Base-by-base conservation (phyloP, 2,797 vertebrate species). In the Danio choprae region DNA sequence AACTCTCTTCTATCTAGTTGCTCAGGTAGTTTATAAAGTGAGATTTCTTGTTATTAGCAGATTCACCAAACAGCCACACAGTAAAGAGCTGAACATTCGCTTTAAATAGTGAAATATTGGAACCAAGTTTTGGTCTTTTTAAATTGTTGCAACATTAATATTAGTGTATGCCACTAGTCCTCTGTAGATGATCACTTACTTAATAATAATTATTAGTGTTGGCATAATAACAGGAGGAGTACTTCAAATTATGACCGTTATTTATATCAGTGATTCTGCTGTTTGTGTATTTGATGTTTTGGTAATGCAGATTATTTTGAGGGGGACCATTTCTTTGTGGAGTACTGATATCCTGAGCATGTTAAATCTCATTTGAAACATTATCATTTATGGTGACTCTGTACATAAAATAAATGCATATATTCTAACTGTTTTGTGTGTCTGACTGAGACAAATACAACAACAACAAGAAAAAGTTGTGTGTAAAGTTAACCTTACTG, bases 331-430 rank as follows among this genome's bases (percentile, higher is more conserved):
- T 78, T 84, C 64, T 77, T 41, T 79, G 77, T 78, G 44, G 77
- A 82, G 41, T 55, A 62, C 62, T 77, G 69, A 77, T 83, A 81
- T 83, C 60, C 76, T 80, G 76, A 83, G 78, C 59, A 83, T 83
- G 75, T 77, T 84, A 77, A 84, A 81, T 56, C 62, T 59, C 75
- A 79, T 79, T 65, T 55, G 53, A 83, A 71, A 81, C 63, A 74
- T 78, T 58, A 79, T 86, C 64, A 41, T 82, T 59, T 68, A 78
- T 51, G 63, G 56, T 87, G 77, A 81, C 86, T 86, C 86, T 93
- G 89, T 91, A 91, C 85, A 92, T 90, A 78, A 90, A 92, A 92
- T 92, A 91, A 92, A 93, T 85, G 79, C 83, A 81, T 43, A 85
- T 87, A 78, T 81, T 65, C 20, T 20, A 75, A 67, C 48, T 38